Conservation (phyloP, 2,797 vertebrate species). For the Notoglanidium macrostoma region DNA sequence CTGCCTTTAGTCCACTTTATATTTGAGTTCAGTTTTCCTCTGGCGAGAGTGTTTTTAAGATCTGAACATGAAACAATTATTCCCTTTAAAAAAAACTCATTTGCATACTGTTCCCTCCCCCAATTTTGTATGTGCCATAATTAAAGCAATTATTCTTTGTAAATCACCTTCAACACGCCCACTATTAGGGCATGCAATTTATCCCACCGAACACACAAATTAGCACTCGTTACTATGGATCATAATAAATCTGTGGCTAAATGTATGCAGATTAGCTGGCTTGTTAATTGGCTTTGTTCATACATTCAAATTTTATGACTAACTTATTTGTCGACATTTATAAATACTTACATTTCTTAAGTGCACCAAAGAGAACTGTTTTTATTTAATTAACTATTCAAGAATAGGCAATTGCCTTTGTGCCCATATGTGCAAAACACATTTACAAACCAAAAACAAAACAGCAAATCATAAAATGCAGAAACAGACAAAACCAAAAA, state of each 20-base stretch:
- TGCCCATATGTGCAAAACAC: neutral
- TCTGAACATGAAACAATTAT: neutral
- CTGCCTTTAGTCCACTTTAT: neutral
- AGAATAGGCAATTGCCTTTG: neutral
- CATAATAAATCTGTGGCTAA: neutral
- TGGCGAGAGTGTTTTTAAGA: neutral
- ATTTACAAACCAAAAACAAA: too few relatives aligned
- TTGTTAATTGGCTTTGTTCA: neutral
- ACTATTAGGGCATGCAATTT: neutral
- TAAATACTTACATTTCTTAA: neutral
- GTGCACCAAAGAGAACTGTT: neutral
- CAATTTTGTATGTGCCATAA: neutral
- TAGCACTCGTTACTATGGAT: neutral
- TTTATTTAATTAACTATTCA: neutral
- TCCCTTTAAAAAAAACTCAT: neutral
- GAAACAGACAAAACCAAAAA: neutral
- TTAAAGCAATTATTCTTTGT: neutral
- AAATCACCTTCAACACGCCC: neutral
- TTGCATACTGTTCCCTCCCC: neutral
- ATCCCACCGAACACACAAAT: slow-evolving; percentile 2
- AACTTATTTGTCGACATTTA: neutral
- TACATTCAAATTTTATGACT: neutral
- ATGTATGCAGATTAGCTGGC: neutral
- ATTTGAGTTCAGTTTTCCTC: neutral
- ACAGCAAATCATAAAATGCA: too few relatives aligned